Evolutionary conservation across 2,113 vertebrate species (phyloP), one percentile per base, ranked within the genome.

Genomic region (Gymnorhina tibicen): DNA sequence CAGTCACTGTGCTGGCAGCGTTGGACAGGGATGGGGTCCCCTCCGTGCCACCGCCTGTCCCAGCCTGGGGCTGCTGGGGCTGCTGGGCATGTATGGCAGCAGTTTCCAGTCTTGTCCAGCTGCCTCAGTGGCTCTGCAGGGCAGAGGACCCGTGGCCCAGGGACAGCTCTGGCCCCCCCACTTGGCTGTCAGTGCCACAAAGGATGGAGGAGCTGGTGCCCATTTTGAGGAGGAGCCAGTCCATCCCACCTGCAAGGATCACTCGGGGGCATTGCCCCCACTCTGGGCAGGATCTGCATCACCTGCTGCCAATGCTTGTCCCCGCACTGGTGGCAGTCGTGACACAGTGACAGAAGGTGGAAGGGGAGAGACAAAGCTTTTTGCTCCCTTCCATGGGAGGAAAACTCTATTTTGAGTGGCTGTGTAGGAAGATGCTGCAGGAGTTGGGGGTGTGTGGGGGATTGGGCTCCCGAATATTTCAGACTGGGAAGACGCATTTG

Each of bases 211-310:
- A 67, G 47, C 13, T 3, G 6, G 41, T 13, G 23, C 30, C 3
- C 1, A 0, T 9, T 47, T 32, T 5, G 12, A 67, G 56, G 32
- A 84, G 47, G 37, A 35, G 39, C 19, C 7, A 26, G 30, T 11
- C 53, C 74, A 49, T 85, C 35, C 78, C 5, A 7, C 19, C 39
- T 42, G 56, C 16, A 7, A 11, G 49, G 49, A 18, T 19, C 28
- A 6, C 39, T 23, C 0, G 0, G 52, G 50, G 59, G 7, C 47
- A 35, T 7, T 9, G 10, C 39, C 26, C 14, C 33, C 0, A 1
- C 33, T n/a, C 56, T 6, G 5, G 9, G n/a, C 13, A 16, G 47
- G 64, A 15, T 19, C 37, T 49, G n/a, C 30, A 9, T 9, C 50
- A 39, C 69, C 70, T 30, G 9, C 21, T 12, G 44, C 39, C 14